Evolutionary conservation across 1,140 invertebrate genomes (phyloP), one percentile per base, ranked within the genome.

Genomic region (Oncopodura yosiiana): DNA sequence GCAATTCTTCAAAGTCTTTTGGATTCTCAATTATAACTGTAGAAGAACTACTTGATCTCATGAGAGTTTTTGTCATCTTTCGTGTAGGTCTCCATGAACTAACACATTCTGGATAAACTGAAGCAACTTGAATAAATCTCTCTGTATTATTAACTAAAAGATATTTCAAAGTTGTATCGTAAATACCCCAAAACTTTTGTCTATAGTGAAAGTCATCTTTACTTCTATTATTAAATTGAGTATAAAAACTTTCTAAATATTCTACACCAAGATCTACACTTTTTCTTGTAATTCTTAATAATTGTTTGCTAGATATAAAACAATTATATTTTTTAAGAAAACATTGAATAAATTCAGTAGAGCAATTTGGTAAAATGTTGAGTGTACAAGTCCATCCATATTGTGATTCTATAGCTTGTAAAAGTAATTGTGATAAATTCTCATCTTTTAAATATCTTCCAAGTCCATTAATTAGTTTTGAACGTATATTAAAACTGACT

Each of bases 381-480:
- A 37, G 34, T 2, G 54, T 48, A 16, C 34, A 19, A 14, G 39
- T 29, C 9, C 43, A 21, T 34, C 54, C 54, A 30, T 56, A 56
- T 29, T 50, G 44, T 8, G 34, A 19, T 18, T 50, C 41, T 18
- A 56, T 21, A 27, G 41, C 30, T 14, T 49, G 21, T 18, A 49
- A 56, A 16, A 56, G 34, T 16, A 24, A 41, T 14, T 44, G 34
- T 1, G 45, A 34, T 43, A 34, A 29, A 9, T 44, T 12, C 9
- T 41, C 30, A 37, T 56, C 54, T 14, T 56, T 43, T 14, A 46
- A 44, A 36, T 44, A 45, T 9, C 34, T 49, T 8, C 39, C 39
- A 6, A 56, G 14, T 14, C 36, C 37, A 16, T 38, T 21, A 14
- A 56, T 21, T 11, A 56, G 29, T 16, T 21, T 41, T 30, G 50